These are phyloP conservation scores for Glomeris maerens DNA, from an alignment of 1,140 invertebrate genomes.

Conservation along the genomic window DNA sequence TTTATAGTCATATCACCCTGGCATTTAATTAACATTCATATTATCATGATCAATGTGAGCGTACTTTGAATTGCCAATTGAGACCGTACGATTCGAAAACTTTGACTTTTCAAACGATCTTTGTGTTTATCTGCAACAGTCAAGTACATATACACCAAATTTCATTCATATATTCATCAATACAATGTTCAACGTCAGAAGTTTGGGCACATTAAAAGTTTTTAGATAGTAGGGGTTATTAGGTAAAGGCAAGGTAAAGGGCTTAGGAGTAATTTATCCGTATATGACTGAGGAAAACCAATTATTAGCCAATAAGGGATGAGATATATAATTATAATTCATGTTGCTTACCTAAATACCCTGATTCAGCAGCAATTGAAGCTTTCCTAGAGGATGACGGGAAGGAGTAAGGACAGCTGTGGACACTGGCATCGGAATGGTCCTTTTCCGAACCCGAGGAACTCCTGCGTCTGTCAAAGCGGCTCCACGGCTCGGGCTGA, in stretches of 20 bases:
- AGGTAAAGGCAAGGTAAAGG: too few relatives aligned
- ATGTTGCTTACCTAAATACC: not conserved
- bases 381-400: not conserved
- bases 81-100: too few relatives aligned
- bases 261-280: too few relatives aligned
- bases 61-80: too few relatives aligned
- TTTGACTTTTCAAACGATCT: too few relatives aligned
- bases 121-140: too few relatives aligned
- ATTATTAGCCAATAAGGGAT: not conserved
- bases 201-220: too few relatives aligned
- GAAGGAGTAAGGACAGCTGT: not conserved
- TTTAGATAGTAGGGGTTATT: too few relatives aligned
- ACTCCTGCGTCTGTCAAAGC: not conserved
- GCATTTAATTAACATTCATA: not conserved
- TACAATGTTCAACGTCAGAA: too few relatives aligned
- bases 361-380: not conserved
- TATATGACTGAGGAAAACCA: too few relatives aligned
- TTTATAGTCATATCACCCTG: not conserved
- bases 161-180: too few relatives aligned
- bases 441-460: slow-evolving; percentile 6
- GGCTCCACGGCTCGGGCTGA: not conserved
- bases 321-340: not conserved
- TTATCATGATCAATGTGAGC: not conserved
- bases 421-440: not conserved
- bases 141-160: too few relatives aligned